Base-by-base conservation (phyloP, 2,888 invertebrate genomes). In the Melanargia galathea region DNA sequence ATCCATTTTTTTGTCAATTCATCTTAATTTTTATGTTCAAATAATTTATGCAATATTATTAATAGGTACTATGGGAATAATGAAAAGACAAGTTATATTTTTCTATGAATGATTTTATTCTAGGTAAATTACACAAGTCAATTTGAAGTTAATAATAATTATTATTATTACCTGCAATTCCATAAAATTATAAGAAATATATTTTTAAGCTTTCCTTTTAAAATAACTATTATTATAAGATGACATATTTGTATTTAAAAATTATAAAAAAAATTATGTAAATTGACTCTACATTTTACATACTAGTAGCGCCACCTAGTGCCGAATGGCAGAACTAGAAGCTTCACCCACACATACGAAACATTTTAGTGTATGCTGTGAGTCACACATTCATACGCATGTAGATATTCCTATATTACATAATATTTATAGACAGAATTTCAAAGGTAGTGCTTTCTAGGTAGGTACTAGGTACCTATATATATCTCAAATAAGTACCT, bases 291-390 rank as follows among this genome's bases (percentile, higher is more conserved):
- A 18, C 18, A 46, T 46, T 46, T 46, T 5, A 22, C 10, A 20
- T 22, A 20, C 16, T 30, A 11, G 0, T 20, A 84, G 71, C 83
- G 89, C 88, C 89, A 90, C 86, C 90, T 87, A 66, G 76, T 79
- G 77, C 76, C 77, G 86, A 86, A 82, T 86, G 80, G 90, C 83
- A 43, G 78, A 77, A 90, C 86, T 82, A 71, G 18, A 30, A 60
- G 8, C 7, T 1, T 30, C 48, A 74, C 74, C 40, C 74, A 76
- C 73, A 76, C 75, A 71, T 45, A 7, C 22, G 11, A 45, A 20
- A 2, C 20, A 22, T 10, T 11, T 11, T 13, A 22, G 20, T 22
- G 22, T 46, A 22, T 8, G 13, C 20, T 22, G 45, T 43, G 45
- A 33, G 3, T 13, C 33, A 52, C 35, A 35, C 52, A 46, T 46